Base-by-base conservation (phyloP, 2,888 invertebrate species). In the Sphecodes monilicornis region DNA sequence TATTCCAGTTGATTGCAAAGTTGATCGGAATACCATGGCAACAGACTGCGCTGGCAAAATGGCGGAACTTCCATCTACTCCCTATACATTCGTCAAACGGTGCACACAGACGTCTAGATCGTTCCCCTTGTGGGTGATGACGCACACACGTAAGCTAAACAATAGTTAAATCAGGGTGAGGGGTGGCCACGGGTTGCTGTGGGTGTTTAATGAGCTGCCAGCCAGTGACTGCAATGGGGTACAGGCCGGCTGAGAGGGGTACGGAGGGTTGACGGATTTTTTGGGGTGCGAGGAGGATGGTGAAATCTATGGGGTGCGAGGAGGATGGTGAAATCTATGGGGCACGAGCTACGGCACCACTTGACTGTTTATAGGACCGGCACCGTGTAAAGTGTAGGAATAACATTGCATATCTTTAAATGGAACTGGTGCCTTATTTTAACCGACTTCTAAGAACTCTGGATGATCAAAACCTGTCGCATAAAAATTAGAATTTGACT, bases 181-280 rank as follows among this genome's bases (percentile, higher is more conserved):
- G 92, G 92, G 90, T 86, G 91, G 87, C 84, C 89, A 88, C 89
- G 91, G 93, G 92, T 91, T 91, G 90, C 93, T 92, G 94, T 93
- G 94, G 94, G 94, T 94, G 94, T 94, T 94, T 94, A 94, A 94
- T 94, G 94, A 94, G 94, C 93, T 93, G 93, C 93, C 92, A 92
- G 93, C 84, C 84, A 90, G 90, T 88, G 90, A 91, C 86, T 88
- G 89, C 85, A 76, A 84, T 84, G 85, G 90, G 86, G 82, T 84
- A 82, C 72, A 64, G 70, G n/a, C 46, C 41, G 41, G 36, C n/a
- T 3, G 85, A 80, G 78, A 64, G 80, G 78, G 80, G 85, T 43
- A 54, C 46, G 69, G 69, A 78, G 80, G 80, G 68, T 74, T 69
- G 68, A 60, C 70, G 79, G 70, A 80, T 85, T 75, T 86, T 82